Evolutionary conservation across 2,797 vertebrate genomes (phyloP), one percentile per base, ranked within the genome.

Genomic region (Hipposideros larvatus): DNA sequence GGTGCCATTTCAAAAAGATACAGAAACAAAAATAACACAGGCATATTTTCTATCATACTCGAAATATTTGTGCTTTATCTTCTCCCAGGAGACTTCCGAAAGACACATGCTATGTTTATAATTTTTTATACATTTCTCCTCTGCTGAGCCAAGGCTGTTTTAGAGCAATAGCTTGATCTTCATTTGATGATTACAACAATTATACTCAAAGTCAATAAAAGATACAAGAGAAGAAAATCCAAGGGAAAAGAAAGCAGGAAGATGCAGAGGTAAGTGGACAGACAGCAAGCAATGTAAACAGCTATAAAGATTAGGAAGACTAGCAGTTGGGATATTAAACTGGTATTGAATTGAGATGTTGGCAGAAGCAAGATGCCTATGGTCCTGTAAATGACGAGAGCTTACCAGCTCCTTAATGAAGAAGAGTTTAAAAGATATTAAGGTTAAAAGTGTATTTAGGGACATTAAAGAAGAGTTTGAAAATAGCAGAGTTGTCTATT

Each of bases 401-500:
- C 3, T n/a, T 74, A 22, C 41, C 18, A 22, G 34, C 65, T 92
- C 41, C 34, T 95, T 77, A 55, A 41, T 66, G 57, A 22, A 78
- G 41, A 70, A 68, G 34, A 77, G 24, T 66, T 73, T 57, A 70
- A 77, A 89, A 48, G 43, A 78, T 2, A 5, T 43, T 57, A 80
- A 87, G 34, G n/a, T 82, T 51, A 34, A 87, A 87, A 46, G n/a
- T 61, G 22, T 70, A 61, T 43, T 82, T 28, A 53, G 88, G 6
- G 51, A 70, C 53, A 87, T 46, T 91, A 87, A 80, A 82, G 21
- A 71, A 22, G 10, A 77, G 11, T 66, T 73, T 68, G 85, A 73
- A 87, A 90, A 71, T 51, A n/a, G 37, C 53, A 61, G 43, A 41
- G 4, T 89, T 91, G 91, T 86, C 34, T 87, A 21, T n/a, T 83